A percentile compares a stretch with the other conserved stretches of the same genome.
phyloP scores from a whole-genome alignment of 2,888 invertebrate species.

The Scotopteryx bipunctaria region DNA sequence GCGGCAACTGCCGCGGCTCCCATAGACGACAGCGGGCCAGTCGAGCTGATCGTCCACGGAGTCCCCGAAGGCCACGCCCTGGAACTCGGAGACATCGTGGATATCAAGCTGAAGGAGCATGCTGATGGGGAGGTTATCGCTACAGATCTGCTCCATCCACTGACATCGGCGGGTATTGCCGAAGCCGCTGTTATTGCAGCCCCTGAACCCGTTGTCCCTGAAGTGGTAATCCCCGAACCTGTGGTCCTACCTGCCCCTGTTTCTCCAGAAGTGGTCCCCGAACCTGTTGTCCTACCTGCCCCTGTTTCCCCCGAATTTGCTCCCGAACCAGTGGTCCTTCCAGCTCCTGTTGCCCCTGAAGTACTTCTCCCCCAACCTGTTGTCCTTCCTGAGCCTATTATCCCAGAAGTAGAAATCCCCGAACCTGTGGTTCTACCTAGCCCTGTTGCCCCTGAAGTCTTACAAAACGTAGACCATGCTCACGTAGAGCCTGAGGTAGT shows the following conservation, averaged over 20 bases:
- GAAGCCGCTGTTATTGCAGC: conserved; percentile 48
- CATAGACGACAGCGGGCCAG: conserved; percentile 47
- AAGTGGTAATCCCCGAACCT: neutral
- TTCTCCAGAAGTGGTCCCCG: conserved; percentile 8
- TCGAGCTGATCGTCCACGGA: conserved; percentile 63
- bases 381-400: too few relatives aligned
- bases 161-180: conserved; percentile 57
- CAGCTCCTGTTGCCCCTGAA: conserved; percentile 35
- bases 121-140: conserved; percentile 48
- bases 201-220: conserved; percentile 8
- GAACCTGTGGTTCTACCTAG: too few relatives aligned
- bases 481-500: too few relatives aligned
- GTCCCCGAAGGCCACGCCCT: conserved; percentile 57
- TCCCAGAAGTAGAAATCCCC: too few relatives aligned
- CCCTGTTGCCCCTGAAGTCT: too few relatives aligned
- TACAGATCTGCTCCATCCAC: conserved; percentile 55
- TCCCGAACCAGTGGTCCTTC: conserved; percentile 31
- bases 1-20: conserved; percentile 57
- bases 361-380: too few relatives aligned
- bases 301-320: conserved; percentile 22
- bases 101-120: conserved; percentile 57
- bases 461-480: too few relatives aligned
- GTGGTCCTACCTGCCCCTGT: conserved; percentile 1
- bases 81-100: conserved; percentile 55
- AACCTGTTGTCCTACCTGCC: conserved; percentile 7